Conservation (phyloP, 1,140 invertebrate genomes). For the Limonius californicus region DNA sequence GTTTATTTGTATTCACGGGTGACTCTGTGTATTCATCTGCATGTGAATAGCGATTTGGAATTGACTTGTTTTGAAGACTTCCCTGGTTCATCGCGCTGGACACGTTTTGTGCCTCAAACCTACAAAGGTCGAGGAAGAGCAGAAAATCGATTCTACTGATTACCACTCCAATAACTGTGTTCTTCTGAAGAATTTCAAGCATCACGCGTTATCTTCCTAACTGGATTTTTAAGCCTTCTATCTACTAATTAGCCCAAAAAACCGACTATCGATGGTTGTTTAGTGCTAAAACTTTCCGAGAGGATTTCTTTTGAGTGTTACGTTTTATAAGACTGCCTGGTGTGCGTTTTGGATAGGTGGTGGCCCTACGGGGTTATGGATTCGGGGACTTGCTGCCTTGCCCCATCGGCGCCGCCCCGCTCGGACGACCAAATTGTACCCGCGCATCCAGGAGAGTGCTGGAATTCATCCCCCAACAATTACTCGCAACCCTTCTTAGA, state of each 20-base stretch:
- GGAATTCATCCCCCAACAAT: conserved; percentile 32
- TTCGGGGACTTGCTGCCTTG: conserved; percentile 42
- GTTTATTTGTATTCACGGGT: conserved; percentile 33
- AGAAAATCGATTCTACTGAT: too few relatives aligned
- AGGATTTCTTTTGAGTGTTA: too few relatives aligned
- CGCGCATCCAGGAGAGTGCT: conserved; percentile 41
- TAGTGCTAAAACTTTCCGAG: too few relatives aligned
- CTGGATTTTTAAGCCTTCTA: conserved; percentile 1
- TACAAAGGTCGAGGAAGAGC: background rate
- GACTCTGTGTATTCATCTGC: conserved; percentile 26
- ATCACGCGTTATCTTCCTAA: too few relatives aligned
- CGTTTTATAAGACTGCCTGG: conserved; percentile 19
- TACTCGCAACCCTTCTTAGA: conserved; percentile 40
- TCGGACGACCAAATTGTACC: conserved; percentile 44
- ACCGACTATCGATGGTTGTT: too few relatives aligned
- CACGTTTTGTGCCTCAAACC: background rate
- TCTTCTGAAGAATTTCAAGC: background rate
- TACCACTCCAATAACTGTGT: background rate
- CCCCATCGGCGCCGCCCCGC: conserved; percentile 37
- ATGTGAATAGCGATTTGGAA: conserved; percentile 23
- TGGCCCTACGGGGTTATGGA: conserved; percentile 40
- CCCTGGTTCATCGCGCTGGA: background rate
- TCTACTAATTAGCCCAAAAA: too few relatives aligned
- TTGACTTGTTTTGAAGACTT: background rate
- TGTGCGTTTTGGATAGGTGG: conserved; percentile 18